Percentiles rank a stretch among this genome's conserved stretches.
These are phyloP conservation scores for Oscheius sp. DNA, from an alignment of 2,888 invertebrate species.

Conservation along the genomic window DNA sequence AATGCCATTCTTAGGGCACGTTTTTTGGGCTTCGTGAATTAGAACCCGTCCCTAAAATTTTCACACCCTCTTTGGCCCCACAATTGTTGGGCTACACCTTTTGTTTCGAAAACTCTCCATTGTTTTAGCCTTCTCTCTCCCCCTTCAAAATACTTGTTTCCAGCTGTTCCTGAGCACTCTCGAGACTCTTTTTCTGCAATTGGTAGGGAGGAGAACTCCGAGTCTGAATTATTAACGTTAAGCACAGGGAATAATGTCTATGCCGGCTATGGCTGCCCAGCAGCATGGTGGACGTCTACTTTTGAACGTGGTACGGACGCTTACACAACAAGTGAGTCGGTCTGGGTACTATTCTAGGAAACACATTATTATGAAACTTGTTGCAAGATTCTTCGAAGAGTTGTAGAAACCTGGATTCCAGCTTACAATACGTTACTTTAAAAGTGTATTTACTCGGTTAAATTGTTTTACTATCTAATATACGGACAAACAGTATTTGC, in stretches of 20 bases:
- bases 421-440: too few species aligned
- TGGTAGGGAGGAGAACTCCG: constrained; percentile 20
- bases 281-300: constrained; percentile 24
- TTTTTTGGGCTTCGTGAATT: too few species aligned
- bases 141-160: background rate
- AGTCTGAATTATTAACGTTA: constrained; percentile 23
- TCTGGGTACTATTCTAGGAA: too few species aligned
- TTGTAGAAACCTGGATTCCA: too few species aligned
- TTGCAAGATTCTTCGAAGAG: too few species aligned
- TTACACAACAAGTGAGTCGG: constrained; percentile 8
- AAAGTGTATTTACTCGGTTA: too few species aligned
- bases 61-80: background rate
- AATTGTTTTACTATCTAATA: too few species aligned
- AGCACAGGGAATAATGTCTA: constrained; percentile 26
- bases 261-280: constrained; percentile 29
- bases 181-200: constrained; percentile 6
- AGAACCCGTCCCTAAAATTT: background rate
- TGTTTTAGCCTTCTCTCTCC: background rate
- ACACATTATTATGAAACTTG: too few species aligned
- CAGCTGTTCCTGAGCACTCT: constrained; percentile 5
- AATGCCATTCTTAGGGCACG: constrained; percentile 8
- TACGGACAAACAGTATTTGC: too few species aligned
- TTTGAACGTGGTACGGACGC: constrained; percentile 8
- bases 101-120: constrained; percentile 1
- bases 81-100: background rate